A percentile compares a stretch with the other conserved stretches of the same genome.
Evolutionary conservation across 2,888 invertebrate genomes (phyloP).

Genomic region (Microctonus aethiopoides): DNA sequence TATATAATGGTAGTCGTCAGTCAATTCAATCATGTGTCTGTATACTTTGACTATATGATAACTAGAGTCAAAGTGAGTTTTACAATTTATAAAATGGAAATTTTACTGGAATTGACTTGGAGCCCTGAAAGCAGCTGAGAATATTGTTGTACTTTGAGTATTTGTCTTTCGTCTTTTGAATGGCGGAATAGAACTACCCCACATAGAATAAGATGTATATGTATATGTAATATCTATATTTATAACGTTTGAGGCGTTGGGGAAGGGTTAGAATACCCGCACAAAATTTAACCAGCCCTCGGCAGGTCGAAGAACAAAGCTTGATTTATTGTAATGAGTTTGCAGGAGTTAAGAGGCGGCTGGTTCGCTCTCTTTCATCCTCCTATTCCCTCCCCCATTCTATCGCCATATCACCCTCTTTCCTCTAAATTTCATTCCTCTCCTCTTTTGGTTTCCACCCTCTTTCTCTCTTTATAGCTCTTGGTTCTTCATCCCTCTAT

Average conservation of each 20-base stretch:
- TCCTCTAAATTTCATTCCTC: slow-evolving; percentile 33
- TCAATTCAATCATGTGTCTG: background rate
- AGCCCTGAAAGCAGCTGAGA: slow-evolving; percentile 7
- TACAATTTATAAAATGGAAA: slow-evolving; percentile 3
- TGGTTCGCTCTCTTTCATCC: slow-evolving; percentile 36
- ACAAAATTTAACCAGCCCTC: slow-evolving; percentile 61
- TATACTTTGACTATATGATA: background rate
- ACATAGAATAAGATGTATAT: background rate
- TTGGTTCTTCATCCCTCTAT: slow-evolving; percentile 35
- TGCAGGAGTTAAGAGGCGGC: slow-evolving; percentile 65
- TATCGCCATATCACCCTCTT: slow-evolving; percentile 29
- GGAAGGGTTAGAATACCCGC: slow-evolving; percentile 55
- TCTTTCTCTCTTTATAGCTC: slow-evolving; percentile 32
- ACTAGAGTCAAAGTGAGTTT: background rate
- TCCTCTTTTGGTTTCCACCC: slow-evolving; percentile 29
- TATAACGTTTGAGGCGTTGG: slow-evolving; percentile 26
- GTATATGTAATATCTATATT: background rate
- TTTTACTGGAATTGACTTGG: background rate
- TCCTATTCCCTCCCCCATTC: too few relatives aligned
- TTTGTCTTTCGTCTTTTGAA: slow-evolving; percentile 41
- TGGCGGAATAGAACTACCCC: slow-evolving; percentile 33
- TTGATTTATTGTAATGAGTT: slow-evolving; percentile 69
- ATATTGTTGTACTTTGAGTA: slow-evolving; percentile 30
- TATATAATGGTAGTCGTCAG: background rate
- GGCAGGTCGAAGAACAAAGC: slow-evolving; percentile 66